Evolutionary conservation across 2,113 vertebrate genomes (phyloP), one percentile per base, ranked within the genome.

Genomic region (Falcunculus frontatus): DNA sequence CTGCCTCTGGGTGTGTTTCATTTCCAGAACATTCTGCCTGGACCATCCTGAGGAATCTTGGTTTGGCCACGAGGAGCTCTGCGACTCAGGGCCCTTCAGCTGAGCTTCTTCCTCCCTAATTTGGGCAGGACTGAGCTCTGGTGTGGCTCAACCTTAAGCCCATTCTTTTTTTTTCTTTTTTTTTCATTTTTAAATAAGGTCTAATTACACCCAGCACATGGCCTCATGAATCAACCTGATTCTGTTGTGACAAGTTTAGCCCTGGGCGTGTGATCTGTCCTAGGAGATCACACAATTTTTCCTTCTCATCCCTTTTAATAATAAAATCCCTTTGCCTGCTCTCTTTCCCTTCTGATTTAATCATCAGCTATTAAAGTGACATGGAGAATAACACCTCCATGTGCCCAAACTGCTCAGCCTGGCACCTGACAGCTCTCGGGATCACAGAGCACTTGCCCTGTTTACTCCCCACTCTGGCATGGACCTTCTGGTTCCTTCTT

Each of bases 221-320:
- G 73, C 69, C 72, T 84, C 76, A 41, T 90, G 83, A 94, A 94
- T 96, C 95, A 95, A 89, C 80, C 80, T 82, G 90, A 87, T 60
- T 92, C 68, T 95, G 85, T 90, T 96, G 90, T 93, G 93, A 94
- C 93, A 94, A 73, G 79, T 90, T 96, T 65, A 89, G 76, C 81
- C 78, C 60, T 89, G 83, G 76, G 79, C 63, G 73, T 95, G 83
- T 68, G 88, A 96, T 86, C 95, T 68, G 73, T 75, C 83, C 88
- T 62, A 78, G 62, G 56, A 92, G 53, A 94, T 93, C 95, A 49
- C 82, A 86, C 53, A 22, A 4, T 90, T 95, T 96, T 93, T 87
- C 75, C 60, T 89, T 75, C 79, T 88, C 74, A 52, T 68, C 46
- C 56, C 33, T 87, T 91, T 93, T 64, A 89, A 75, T 81, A 82